phyloP scores from a whole-genome alignment of 2,797 vertebrate species.

The Halcyon chelicuti region DNA sequence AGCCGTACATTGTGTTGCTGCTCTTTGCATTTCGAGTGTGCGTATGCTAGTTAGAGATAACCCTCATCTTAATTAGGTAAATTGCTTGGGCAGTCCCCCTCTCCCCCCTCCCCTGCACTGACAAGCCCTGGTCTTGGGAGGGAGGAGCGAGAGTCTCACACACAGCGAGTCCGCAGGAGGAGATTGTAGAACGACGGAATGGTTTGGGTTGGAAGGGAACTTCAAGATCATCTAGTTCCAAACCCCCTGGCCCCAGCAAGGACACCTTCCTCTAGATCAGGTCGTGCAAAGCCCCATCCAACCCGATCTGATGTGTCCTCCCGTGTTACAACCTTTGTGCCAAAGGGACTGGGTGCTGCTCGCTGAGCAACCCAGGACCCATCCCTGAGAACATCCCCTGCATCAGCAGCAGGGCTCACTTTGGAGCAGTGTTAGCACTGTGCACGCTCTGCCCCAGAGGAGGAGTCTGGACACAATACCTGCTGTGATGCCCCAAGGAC shows the following conservation, averaged over 20 bases:
- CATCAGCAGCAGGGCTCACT: background rate
- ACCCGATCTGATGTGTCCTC: background rate
- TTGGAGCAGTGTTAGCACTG: background rate
- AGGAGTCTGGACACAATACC: accelerated
- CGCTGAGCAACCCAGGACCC: background rate
- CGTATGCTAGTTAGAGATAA: background rate
- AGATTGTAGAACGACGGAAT: too few relatives aligned
- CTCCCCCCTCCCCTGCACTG: background rate
- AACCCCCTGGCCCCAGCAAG: too few relatives aligned
- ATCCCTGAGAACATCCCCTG: background rate
- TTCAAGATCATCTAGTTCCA: too few relatives aligned
- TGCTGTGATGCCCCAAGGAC: background rate
- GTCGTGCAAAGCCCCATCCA: too few relatives aligned
- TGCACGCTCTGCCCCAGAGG: background rate
- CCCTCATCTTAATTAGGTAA: background rate
- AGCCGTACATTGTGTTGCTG: background rate
- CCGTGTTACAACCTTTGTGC: accelerated
- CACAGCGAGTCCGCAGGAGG: background rate
- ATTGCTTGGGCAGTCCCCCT: background rate
- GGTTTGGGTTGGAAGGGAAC: too few relatives aligned
- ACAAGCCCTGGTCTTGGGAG: background rate
- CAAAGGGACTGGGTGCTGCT: background rate
- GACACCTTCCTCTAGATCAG: too few relatives aligned
- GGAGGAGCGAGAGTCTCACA: background rate
- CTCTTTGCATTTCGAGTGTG: background rate